These are phyloP conservation scores for Pyrocoelia pectoralis DNA, from an alignment of 2,888 invertebrate species.

Conservation along the genomic window DNA sequence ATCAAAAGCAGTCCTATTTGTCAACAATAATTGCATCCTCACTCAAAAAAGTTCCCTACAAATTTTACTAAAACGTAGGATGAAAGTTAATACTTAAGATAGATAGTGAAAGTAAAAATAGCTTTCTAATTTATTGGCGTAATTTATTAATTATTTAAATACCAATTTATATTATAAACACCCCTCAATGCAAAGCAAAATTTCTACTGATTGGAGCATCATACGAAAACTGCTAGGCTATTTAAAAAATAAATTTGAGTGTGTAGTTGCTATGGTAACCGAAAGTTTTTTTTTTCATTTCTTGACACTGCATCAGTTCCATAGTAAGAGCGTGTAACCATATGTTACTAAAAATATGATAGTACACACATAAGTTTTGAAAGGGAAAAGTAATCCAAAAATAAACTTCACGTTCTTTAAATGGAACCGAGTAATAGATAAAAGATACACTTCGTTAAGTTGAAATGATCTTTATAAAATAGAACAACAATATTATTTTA, in stretches of 20 bases:
- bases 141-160: background rate
- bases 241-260: too few relatives aligned
- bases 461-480: too few relatives aligned
- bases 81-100: background rate
- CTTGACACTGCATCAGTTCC: slow-evolving; percentile 1
- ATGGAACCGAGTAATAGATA: background rate
- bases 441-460: too few relatives aligned
- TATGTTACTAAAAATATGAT: slow-evolving; percentile 19
- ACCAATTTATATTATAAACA: background rate
- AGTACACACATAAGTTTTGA: background rate
- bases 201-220: background rate
- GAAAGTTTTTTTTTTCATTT: slow-evolving; percentile 1
- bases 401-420: slow-evolving; percentile 7
- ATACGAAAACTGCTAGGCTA: background rate
- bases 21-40: too few relatives aligned
- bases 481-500: too few relatives aligned
- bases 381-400: slow-evolving; percentile 14
- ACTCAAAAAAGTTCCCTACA: background rate
- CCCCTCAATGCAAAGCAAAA: background rate
- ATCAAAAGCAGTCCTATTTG: background rate
- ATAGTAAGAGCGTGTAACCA: slow-evolving; percentile 10
- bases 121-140: slow-evolving; percentile 1
- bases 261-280: slow-evolving; percentile 8
- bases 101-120: slow-evolving; percentile 1
- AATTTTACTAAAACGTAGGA: background rate